These are phyloP conservation scores for Ceratina calcarata DNA, from an alignment of 1,140 invertebrate species.

Conservation along the genomic window DNA sequence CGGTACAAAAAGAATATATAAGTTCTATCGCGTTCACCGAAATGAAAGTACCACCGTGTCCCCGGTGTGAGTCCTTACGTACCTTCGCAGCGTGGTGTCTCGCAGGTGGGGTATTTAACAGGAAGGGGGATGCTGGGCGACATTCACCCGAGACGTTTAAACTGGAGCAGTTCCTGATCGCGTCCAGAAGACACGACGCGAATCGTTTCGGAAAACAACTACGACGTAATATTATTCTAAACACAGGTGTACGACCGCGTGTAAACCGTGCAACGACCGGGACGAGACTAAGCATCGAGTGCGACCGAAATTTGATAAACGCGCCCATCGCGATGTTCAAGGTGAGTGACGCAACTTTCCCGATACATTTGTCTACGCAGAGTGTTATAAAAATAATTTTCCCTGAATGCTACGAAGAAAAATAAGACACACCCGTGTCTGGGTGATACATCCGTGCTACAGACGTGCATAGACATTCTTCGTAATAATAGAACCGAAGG, in stretches of 20 bases:
- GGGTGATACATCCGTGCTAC: neutral
- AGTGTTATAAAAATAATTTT: no score
- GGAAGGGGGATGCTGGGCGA: conserved; percentile 70
- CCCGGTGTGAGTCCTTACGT: conserved; percentile 48
- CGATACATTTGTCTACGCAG: neutral
- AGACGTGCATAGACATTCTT: neutral
- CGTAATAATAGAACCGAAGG: neutral
- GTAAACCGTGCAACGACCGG: neutral
- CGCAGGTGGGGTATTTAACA: conserved; percentile 67
- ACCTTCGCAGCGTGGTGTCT: conserved; percentile 39
- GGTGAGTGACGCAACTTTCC: conserved; percentile 41
- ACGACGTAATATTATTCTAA: neutral
- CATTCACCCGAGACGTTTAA: conserved; percentile 71
- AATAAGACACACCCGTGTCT: neutral
- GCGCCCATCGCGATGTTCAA: conserved; percentile 22
- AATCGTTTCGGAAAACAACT: conserved; percentile 7
- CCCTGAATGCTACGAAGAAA: neutral
- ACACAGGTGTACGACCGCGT: neutral
- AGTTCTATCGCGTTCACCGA: conserved; percentile 40
- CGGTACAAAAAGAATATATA: neutral
- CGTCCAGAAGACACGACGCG: conserved; percentile 44
- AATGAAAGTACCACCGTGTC: conserved; percentile 63
- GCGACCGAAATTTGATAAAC: neutral
- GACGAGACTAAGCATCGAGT: neutral
- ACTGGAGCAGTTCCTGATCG: conserved; percentile 72